A percentile compares a stretch with the other conserved stretches of the same genome.
phyloP scores from a whole-genome alignment of 2,797 vertebrate genomes.

The Urosaurus nigricauda region DNA sequence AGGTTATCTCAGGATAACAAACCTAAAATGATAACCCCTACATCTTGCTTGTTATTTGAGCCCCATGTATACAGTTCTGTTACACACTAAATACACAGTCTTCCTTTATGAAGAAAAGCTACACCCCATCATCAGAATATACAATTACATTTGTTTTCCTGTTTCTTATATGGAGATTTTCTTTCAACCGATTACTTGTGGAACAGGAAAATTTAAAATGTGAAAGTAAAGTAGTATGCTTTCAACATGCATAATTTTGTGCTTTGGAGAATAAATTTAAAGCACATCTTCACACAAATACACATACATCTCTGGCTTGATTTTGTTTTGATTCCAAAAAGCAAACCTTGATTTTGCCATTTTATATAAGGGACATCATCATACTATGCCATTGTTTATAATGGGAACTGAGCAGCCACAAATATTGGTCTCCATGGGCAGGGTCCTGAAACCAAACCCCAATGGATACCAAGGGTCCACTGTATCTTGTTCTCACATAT shows the following conservation, averaged over 20 bases:
- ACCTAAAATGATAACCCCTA: background rate
- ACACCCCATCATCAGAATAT: background rate
- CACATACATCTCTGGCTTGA: too few species aligned
- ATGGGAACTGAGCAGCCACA: too few species aligned
- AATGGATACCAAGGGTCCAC: too few species aligned
- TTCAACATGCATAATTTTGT: background rate
- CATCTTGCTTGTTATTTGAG: background rate
- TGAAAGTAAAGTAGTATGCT: background rate
- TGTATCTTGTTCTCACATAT: too few species aligned
- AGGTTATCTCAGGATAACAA: conserved; percentile 15
- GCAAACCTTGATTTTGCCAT: too few species aligned
- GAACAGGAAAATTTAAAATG: background rate
- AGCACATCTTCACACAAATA: background rate
- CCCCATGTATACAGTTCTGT: background rate
- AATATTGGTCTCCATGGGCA: too few species aligned
- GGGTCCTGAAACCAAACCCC: too few species aligned
- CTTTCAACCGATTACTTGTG: background rate
- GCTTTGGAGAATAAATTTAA: background rate
- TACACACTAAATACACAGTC: background rate
- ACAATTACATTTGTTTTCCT: background rate
- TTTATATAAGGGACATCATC: too few species aligned
- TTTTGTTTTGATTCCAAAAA: too few species aligned
- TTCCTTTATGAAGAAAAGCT: background rate
- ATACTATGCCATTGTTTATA: too few species aligned
- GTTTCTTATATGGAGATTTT: background rate